Base-by-base conservation (phyloP, 2,113 vertebrate species). In the Tetraodon nigroviridis region DNA sequence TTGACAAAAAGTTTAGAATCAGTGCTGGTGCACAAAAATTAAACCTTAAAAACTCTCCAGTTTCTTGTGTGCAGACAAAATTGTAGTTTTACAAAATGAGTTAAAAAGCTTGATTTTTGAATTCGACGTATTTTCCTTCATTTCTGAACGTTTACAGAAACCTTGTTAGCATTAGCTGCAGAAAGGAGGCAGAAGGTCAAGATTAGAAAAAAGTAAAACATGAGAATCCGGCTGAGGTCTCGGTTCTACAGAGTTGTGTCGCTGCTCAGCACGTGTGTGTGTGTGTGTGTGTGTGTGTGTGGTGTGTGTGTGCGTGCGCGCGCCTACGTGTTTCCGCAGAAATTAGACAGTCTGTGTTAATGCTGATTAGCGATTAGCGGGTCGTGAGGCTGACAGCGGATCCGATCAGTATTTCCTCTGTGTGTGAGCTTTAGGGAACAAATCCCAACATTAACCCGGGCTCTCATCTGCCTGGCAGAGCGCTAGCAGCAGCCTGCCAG, bases 371-470 rank as follows among this genome's bases (percentile, higher is more conserved):
- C 78, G 87, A 87, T 89, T 87, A 86, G 69, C 79, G 64, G 77
- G 65, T 84, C 80, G 82, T 21, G 73, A 80, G 67, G 79, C 81
- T 81, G 83, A 72, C 80, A 58, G 76, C 62, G n/a, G 70, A 76
- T 75, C 81, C 86, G 84, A 87, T 87, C 86, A 84, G 84, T 86
- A 82, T 84, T 85, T 85, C 76, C 76, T 85, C 69, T 82, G 78
- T 85, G 87, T 84, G 37, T 60, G 84, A 89, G 87, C 87, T 89
- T 89, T 87, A 87, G 84, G 83, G 85, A 89, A 87, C 87, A 89
- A 89, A 89, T 89, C 87, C 87, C 83, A 67, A 89, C 87, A 89
- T 89, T 89, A 89, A 85, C 85, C 85, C 78, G 61, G 24, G 85
- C 84, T 87, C 87, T 89, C 84, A 86, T 89, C 84, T 86, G 85